These are phyloP conservation scores for Pterobdella sp. DNA, from an alignment of 2,888 invertebrate genomes.

Conservation along the genomic window DNA sequence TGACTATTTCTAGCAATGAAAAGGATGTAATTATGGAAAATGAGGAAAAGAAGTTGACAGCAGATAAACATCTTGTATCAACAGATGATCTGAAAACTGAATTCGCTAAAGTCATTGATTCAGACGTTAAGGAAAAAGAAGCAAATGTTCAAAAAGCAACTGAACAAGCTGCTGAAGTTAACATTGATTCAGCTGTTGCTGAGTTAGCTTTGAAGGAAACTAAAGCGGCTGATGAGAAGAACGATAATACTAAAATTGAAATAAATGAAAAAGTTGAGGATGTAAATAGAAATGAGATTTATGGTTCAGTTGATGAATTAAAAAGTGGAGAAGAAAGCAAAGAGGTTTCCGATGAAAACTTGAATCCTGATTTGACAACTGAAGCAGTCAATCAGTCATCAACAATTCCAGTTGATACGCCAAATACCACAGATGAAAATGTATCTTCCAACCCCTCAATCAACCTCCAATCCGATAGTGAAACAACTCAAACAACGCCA, in stretches of 20 bases:
- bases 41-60: background rate
- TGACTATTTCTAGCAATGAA: background rate
- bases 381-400: background rate
- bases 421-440: background rate
- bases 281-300: too few species aligned
- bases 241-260: background rate
- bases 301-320: too few species aligned
- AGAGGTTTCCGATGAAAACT: too few species aligned
- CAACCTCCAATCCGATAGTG: too few species aligned
- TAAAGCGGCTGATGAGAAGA: background rate
- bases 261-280: background rate
- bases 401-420: background rate
- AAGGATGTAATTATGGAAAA: background rate
- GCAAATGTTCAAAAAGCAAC: background rate
- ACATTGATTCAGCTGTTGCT: background rate
- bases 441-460: too few species aligned
- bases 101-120: background rate
- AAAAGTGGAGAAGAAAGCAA: too few species aligned
- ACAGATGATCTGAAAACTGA: background rate
- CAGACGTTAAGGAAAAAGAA: background rate
- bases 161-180: background rate
- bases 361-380: background rate
- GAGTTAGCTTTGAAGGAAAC: background rate
- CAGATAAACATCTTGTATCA: background rate
- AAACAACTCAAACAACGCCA: background rate